Conservation (phyloP, 2,113 vertebrate genomes). For the human region DNA sequence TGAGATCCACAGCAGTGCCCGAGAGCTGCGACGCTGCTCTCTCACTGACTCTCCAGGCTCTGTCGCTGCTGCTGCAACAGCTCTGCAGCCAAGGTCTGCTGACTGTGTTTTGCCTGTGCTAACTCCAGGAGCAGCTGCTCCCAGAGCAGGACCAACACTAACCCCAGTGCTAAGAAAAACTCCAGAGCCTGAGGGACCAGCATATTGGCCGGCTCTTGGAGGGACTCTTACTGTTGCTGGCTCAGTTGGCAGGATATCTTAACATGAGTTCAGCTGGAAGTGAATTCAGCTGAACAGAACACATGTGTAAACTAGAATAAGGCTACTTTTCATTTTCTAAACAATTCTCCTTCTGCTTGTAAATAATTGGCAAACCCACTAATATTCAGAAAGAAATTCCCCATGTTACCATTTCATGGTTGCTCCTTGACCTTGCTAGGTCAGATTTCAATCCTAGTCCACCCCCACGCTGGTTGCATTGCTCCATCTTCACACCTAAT, state of each 20-base stretch:
- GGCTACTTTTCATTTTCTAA: neutral
- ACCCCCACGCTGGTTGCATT: neutral
- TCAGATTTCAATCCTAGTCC: neutral
- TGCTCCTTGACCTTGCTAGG: neutral
- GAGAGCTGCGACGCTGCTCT: too few species aligned
- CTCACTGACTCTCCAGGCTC: neutral
- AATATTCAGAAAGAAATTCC: neutral
- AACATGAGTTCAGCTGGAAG: neutral
- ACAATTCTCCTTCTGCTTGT: neutral
- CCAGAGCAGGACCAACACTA: too few species aligned
- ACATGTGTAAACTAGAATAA: neutral
- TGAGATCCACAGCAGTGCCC: too few species aligned
- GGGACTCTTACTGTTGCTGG: neutral
- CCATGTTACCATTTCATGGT: neutral
- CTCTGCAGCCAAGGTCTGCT: too few species aligned
- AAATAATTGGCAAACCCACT: neutral
- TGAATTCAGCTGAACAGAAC: neutral
- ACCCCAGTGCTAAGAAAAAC: neutral
- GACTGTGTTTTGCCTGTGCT: too few species aligned
- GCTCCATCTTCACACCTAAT: neutral
- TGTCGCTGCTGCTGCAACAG: too few species aligned
- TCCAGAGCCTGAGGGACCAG: accelerated
- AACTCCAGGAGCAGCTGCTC: too few species aligned
- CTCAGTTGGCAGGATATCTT: neutral
- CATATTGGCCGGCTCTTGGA: neutral